These are phyloP conservation scores for Drosophila mulleri DNA, from an alignment of 2,888 invertebrate species.

Conservation along the genomic window DNA sequence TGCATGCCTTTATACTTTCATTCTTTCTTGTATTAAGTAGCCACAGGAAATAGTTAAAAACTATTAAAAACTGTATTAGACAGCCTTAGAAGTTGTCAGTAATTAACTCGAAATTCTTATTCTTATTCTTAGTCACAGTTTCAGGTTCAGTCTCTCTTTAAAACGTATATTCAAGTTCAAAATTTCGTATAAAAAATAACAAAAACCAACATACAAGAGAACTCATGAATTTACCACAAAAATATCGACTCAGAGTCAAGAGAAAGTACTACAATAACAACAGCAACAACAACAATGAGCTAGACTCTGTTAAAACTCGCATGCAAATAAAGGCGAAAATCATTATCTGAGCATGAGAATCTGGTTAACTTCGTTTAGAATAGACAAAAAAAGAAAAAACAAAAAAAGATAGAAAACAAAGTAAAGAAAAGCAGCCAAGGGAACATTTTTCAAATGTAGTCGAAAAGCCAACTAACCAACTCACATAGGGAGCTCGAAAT, in stretches of 20 bases:
- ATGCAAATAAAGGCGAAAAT: conserved; percentile 80
- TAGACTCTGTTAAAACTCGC: conserved; percentile 32
- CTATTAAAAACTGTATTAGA: too few species aligned
- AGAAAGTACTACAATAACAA: conserved; percentile 1
- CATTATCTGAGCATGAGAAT: conserved; percentile 76
- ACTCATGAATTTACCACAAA: conserved; percentile 1
- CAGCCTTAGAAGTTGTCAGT: too few species aligned
- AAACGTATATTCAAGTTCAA: conserved; percentile 39
- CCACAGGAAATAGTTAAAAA: too few species aligned
- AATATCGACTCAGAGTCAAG: conserved; percentile 20
- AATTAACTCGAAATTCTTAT: too few species aligned
- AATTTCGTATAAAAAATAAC: conserved; percentile 45
- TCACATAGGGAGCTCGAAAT: conserved; percentile 53
- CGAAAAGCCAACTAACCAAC: conserved; percentile 70
- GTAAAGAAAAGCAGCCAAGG: conserved; percentile 3
- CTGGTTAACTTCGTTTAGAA: conserved; percentile 76
- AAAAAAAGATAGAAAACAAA: neutral
- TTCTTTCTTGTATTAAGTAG: too few species aligned
- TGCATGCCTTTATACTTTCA: too few species aligned
- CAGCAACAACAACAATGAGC: conserved; percentile 21
- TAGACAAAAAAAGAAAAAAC: neutral
- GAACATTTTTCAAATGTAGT: conserved; percentile 72
- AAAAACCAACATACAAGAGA: conserved; percentile 1
- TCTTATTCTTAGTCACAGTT: too few species aligned
- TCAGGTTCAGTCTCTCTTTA: too few species aligned